Percentiles rank a stretch among this genome's conserved stretches.
phyloP scores from a whole-genome alignment of 2,113 vertebrate species.

The Blennius ocellaris region DNA sequence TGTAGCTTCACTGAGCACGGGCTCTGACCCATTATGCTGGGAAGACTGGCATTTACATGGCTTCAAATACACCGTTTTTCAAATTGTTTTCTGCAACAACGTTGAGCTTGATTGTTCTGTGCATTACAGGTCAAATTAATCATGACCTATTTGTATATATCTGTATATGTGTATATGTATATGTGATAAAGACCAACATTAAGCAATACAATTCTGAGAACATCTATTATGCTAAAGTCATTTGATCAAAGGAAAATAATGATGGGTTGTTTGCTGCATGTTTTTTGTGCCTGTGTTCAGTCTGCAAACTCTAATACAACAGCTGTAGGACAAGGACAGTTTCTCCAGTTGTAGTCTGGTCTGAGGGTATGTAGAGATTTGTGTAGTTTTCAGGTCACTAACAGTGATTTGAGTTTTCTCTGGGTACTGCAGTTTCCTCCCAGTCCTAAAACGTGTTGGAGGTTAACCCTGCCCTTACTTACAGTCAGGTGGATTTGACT shows the following conservation, averaged over 20 bases:
- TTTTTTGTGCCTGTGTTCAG: background rate
- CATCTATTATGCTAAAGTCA: conserved; percentile 13
- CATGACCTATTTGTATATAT: too few relatives aligned
- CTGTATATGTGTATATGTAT: too few relatives aligned
- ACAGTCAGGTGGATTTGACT: too few relatives aligned
- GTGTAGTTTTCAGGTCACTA: too few relatives aligned
- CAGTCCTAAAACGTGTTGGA: too few relatives aligned
- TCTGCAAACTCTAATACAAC: too few relatives aligned
- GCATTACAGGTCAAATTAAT: conserved; percentile 26
- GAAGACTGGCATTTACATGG: conserved; percentile 34
- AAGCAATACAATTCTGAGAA: conserved; percentile 3
- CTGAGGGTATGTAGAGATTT: too few relatives aligned
- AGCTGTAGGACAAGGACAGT: too few relatives aligned
- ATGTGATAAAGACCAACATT: conserved; percentile 15
- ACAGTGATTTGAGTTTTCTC: too few relatives aligned
- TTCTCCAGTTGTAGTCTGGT: too few relatives aligned
- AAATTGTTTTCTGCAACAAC: conserved; percentile 30
- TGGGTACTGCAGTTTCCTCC: too few relatives aligned
- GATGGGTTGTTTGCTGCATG: conserved; percentile 3
- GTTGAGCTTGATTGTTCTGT: conserved; percentile 43
- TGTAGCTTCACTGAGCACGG: background rate
- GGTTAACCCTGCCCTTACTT: too few relatives aligned
- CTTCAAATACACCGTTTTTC: conserved; percentile 44
- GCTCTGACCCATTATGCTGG: conserved; percentile 39
- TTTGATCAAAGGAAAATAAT: conserved; percentile 23